Evolutionary conservation across 2,797 vertebrate species (phyloP), one percentile per base, ranked within the genome.

Genomic region (Octomys mimax): DNA sequence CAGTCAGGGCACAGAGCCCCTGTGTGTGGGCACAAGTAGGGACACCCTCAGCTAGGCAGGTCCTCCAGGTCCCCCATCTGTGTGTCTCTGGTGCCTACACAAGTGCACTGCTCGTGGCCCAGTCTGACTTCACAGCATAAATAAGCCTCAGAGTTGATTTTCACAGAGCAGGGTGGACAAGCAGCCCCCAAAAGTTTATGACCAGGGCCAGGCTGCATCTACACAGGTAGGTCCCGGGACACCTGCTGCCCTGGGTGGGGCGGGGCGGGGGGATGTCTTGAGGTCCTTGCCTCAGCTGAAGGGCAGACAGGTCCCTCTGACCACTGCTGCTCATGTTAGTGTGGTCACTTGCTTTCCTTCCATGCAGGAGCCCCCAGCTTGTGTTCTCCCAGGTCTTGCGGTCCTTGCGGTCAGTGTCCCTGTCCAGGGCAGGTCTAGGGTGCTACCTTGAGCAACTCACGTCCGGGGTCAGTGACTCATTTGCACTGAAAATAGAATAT

Each of bases 21-120:
- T 2, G 22, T 26, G 22, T 75, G 39, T 0, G 2, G 42, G 75
- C 14, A 33, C 3, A 31, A 52, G 26, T 28, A 49, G 75, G 75
- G 46, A 16, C 3, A 4, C 75, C 49, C 26, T 52, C 4, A 3
- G 49, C 49, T 18, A 49, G 26, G 83, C 0, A 80, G 91, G 28
- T 18, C 39, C 73, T 59, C 2, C 54, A 57, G 14, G 52, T 16
- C 81, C 82, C 71, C 46, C 31, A 22, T 11, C 39, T 31, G 26
- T 70, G 81, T 33, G 0, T 2, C n/a, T 12, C 18, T 0, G 2
- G 24, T 31, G 31, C 3, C 7, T 0, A 9, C 22, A 6, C 0
- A 0, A 22, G 39, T 3, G 5, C 1, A 7, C 46, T 26, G 33
- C 36, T 85, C 54, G 5, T 19, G 54, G 87, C 39, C 26, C 14